Evolutionary conservation across 2,797 vertebrate genomes (phyloP).

Genomic region (Enteromius viviparus): DNA sequence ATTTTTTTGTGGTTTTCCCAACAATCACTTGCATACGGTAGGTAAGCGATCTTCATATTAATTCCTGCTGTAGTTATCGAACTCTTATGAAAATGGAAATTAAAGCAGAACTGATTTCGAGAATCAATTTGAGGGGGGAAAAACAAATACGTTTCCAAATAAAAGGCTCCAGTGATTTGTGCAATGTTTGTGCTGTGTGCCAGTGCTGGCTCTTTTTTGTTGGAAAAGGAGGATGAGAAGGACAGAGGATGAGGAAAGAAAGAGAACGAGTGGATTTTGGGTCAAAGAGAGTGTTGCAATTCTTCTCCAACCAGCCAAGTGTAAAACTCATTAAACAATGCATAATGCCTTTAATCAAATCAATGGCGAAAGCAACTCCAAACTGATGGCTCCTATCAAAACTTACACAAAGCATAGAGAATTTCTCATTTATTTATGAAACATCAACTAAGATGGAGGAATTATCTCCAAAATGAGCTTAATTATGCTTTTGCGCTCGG

Average conservation of each 20-base stretch:
- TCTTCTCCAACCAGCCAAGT: conserved; percentile 96
- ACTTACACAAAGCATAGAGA: conserved; percentile 80
- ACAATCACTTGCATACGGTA: conserved; percentile 65
- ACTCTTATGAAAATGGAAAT: conserved; percentile 78
- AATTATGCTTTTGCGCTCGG: conserved; percentile 71
- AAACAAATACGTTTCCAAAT: conserved; percentile 72
- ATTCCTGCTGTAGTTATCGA: conserved; percentile 72
- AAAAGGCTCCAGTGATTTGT: conserved; percentile 78
- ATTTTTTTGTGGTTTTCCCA: conserved; percentile 70
- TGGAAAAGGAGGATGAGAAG: conserved; percentile 66
- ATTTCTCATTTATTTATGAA: conserved; percentile 82
- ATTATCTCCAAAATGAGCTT: conserved; percentile 76
- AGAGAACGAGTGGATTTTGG: conserved; percentile 77
- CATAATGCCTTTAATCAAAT: conserved; percentile 98
- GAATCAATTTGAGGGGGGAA: conserved; percentile 74
- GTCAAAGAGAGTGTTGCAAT: conserved; percentile 87
- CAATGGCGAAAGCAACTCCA: conserved; percentile 85
- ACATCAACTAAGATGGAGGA: conserved; percentile 71
- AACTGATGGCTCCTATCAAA: conserved; percentile 77
- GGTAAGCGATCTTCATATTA: conserved; percentile 74
- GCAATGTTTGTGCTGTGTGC: conserved; percentile 66
- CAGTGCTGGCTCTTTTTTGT: conserved; percentile 42
- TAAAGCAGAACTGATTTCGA: conserved; percentile 72
- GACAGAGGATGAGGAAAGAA: conserved; percentile 77
- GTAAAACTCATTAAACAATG: conserved; percentile 99